phyloP scores from a whole-genome alignment of 2,797 vertebrate genomes.

The Halcyon chelicuti region DNA sequence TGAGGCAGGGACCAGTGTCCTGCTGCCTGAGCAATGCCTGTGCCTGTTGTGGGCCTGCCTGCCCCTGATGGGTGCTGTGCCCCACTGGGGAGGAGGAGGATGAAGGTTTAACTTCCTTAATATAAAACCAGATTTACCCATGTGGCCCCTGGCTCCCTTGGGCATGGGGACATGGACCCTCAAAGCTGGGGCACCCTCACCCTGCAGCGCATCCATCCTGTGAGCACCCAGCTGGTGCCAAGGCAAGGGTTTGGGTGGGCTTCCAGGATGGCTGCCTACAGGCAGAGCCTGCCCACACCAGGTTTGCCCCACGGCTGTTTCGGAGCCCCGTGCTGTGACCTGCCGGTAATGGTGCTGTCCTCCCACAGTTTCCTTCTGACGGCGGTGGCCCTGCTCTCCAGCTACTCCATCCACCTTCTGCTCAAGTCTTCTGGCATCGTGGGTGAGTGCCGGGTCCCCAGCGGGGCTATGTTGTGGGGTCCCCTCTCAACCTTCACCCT shows the following conservation, averaged over 20 bases:
- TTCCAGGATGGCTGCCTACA: neutral
- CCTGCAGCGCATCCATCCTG: accelerated
- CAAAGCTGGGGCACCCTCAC: neutral
- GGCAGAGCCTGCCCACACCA: neutral
- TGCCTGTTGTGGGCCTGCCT: neutral
- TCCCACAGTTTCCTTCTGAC: slow-evolving; percentile 90
- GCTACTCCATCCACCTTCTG: slow-evolving; percentile 95
- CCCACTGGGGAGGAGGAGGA: neutral
- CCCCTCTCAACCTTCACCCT: neutral
- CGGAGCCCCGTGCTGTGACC: neutral
- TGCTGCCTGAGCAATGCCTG: neutral
- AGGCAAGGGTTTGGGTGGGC: neutral
- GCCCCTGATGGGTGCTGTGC: neutral
- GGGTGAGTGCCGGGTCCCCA: slow-evolving; percentile 80
- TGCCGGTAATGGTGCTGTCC: neutral
- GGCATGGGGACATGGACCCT: accelerated
- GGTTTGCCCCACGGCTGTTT: neutral
- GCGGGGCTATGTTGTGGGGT: accelerated
- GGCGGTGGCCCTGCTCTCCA: slow-evolving; percentile 89
- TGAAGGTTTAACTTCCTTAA: neutral
- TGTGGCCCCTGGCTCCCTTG: neutral
- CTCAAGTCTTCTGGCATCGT: slow-evolving; percentile 95
- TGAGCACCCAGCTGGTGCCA: neutral
- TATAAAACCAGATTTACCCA: neutral
- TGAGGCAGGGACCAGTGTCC: neutral